Conservation (phyloP, 2,888 invertebrate species). For the Rhabditoides inermis region DNA sequence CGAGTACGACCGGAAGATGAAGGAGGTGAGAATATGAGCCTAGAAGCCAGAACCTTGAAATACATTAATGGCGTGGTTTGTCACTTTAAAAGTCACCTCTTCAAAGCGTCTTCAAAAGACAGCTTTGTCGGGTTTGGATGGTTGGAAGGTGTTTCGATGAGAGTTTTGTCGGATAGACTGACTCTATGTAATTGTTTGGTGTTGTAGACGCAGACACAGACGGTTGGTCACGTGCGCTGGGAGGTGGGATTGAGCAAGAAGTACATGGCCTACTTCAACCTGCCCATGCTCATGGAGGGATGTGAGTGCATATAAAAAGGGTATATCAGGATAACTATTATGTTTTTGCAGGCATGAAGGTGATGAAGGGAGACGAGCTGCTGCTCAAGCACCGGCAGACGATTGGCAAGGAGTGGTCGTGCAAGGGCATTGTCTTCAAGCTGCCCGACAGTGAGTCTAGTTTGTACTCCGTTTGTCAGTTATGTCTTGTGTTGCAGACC, state of each 20-base stretch:
- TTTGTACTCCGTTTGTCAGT: neutral
- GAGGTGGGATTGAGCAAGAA: conserved; percentile 96
- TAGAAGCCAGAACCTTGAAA: neutral
- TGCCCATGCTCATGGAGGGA: conserved; percentile 88
- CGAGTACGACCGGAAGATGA: conserved; percentile 90
- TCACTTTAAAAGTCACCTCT: neutral
- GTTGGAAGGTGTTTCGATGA: too few relatives aligned
- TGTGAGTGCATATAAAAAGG: conserved; percentile 27
- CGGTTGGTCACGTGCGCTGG: conserved; percentile 96
- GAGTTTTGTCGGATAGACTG: too few relatives aligned
- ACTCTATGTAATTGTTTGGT: too few relatives aligned
- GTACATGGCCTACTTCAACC: conserved; percentile 88
- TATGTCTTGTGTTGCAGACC: conserved; percentile 59
- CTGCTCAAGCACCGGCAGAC: conserved; percentile 66
- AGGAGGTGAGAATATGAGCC: conserved; percentile 73
- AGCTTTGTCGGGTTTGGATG: too few relatives aligned
- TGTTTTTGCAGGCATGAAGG: conserved; percentile 72
- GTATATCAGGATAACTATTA: neutral
- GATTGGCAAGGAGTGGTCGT: conserved; percentile 68
- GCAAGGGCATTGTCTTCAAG: conserved; percentile 88
- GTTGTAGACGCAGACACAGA: conserved; percentile 65
- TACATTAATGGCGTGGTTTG: neutral
- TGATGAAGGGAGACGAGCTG: conserved; percentile 97
- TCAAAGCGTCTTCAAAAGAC: too few relatives aligned
- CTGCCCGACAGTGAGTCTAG: conserved; percentile 58